Base-by-base conservation (phyloP, 2,113 vertebrate species). In the Tetraodon nigroviridis region DNA sequence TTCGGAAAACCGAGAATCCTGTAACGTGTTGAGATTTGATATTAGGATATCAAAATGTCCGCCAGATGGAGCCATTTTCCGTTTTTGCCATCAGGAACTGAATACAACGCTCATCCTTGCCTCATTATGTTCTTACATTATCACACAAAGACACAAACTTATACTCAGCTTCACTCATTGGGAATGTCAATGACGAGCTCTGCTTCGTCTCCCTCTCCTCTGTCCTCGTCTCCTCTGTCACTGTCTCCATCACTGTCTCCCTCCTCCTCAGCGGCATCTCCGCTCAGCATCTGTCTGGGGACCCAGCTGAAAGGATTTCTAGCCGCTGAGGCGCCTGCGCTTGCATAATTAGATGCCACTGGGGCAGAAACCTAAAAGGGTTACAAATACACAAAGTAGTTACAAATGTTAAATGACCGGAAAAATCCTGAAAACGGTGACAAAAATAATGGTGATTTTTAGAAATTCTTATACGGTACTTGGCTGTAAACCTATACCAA, bases 111-210 rank as follows among this genome's bases (percentile, higher is more conserved):
- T 6, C 24, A 27, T 27, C 7, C 5, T 7, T 46, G 18, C 59
- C 24, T 67, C 16, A 65, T 47, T 44, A 5, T 62, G 29, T 37
- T 42, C 27, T 48, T 18, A n/a, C 66, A 48, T 42, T 37, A 27
- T 60, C 8, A 48, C 29, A 64, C 6, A 1, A 16, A 18, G 7
- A 37, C 1, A 22, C 12, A 57, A 66, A 62, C 41, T 21, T 69
- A 57, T 45, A 20, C 16, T 55, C 61, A 16, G 18, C 41, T 19
- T 92, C 84, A 92, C 80, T 92, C 91, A 40, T 92, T 92, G 19
- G 91, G 91, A 55, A 92, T 88, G 79, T 92, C 91, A 54, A 92
- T 92, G 71, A 92, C 91, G 1, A 92, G 79, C 27, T 92, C 91
- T 0, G 91, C 89, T 68, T 92, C 91, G 0, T 92, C 91, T 37